Conservation (phyloP, 2,113 vertebrate species). For the Sylvicapra grimmia region DNA sequence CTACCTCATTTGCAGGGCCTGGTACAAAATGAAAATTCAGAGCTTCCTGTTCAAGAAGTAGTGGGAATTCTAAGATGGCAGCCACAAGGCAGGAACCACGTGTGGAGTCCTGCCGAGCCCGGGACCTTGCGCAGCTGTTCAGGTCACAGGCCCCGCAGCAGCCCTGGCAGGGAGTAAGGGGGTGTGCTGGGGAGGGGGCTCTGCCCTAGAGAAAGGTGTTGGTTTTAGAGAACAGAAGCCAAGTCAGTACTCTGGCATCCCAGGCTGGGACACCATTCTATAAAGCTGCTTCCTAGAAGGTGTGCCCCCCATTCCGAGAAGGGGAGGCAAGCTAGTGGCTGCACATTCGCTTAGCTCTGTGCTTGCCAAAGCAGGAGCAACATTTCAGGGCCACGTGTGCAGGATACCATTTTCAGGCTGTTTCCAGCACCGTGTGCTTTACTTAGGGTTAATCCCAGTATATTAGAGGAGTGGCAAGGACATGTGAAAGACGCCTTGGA, state of each 20-base stretch:
- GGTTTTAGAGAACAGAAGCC: neutral
- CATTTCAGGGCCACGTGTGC: neutral
- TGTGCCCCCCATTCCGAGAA: neutral
- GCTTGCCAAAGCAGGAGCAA: neutral
- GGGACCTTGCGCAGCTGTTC: accelerated
- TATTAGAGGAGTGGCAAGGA: conserved; percentile 44
- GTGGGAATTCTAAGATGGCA: neutral
- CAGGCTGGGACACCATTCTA: too few species aligned
- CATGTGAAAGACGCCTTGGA: conserved; percentile 61
- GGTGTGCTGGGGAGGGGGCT: neutral
- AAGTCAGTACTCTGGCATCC: accelerated
- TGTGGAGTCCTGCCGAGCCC: neutral
- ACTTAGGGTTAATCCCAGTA: conserved; percentile 25
- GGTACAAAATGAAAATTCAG: neutral
- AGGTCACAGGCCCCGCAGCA: neutral
- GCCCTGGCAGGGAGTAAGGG: neutral
- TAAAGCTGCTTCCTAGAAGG: neutral
- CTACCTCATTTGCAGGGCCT: neutral
- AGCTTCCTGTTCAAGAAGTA: neutral
- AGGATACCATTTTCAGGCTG: conserved; percentile 33
- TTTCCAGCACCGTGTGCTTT: neutral
- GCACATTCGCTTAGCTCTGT: neutral
- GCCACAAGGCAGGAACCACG: neutral
- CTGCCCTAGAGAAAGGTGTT: neutral
- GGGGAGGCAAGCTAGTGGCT: neutral